Evolutionary conservation across 1,140 invertebrate species (phyloP), one percentile per base, ranked within the genome.

Genomic region (Potamilus streckersoni): DNA sequence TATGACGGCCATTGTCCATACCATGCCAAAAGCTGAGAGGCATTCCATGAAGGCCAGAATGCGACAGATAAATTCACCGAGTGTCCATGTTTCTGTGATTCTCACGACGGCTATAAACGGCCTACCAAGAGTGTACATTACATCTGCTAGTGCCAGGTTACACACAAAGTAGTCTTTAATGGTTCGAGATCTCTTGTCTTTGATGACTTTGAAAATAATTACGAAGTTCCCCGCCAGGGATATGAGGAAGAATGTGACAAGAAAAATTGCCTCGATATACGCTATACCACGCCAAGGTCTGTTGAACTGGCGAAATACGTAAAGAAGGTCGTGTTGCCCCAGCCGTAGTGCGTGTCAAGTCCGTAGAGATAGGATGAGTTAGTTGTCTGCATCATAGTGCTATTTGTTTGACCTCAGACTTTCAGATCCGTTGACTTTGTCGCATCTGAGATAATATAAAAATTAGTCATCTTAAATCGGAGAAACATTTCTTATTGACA

Each of bases 1-100:
- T 3, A 87, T 86, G 20, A 83, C 69, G 0, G 82, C 81, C 86
- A 87, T 83, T 0, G 85, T 86, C 86, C 86, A 87, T 31, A 86
- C 85, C 57, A 80, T 80, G 11, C 83, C 83, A 58, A 81, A 76
- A 11, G 77, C 82, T 49, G 84, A 86, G 6, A 84, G 80, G 61
- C 83, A 84, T 71, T 81, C 64, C 13, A 71, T 14, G 57, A 82
- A 85, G 31, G 79, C 79, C 20, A 86, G 57, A 6, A 83, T 27
- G 16, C 79, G 76, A 60, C 86, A 87, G 27, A 84, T 60, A 20
- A 79, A 80, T 14, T 69, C 57, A 1, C 86, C 86, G 19, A 87
- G 76, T 4, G 79, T 71, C 86, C 86, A 87, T 1, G 75, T 76
- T 17, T 69, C 83, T 12, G 79, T 78, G 11, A 86, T 68, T 14